Evolutionary conservation across 2,113 vertebrate genomes (phyloP), one percentile per base, ranked within the genome.

Genomic region (Spea bombifrons): DNA sequence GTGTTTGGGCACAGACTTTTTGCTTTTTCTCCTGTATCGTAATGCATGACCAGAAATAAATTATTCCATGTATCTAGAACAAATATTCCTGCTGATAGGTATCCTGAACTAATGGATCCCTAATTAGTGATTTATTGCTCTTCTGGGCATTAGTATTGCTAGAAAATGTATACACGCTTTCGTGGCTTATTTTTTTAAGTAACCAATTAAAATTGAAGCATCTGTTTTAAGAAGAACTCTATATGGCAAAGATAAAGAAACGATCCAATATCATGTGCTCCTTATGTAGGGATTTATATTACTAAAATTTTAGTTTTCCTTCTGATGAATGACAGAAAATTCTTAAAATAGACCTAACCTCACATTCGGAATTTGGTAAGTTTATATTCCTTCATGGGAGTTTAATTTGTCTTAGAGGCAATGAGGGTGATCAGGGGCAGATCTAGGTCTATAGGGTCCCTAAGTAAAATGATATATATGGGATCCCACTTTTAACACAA

Each of bases 191-290:
- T 9, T 59, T 13, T 59, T 59, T 59, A 13, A 59, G 15, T 59
- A 13, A 59, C 55, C 10, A 59, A 59, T 59, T 59, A 59, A 59
- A 8, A 59, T 59, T 59, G 10, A 59, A 59, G 1, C 55, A 9
- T 59, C 55, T 59, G 55, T 59, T 59, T 59, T 59, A 59, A 59
- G 15, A 59, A 59, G 55, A 59, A 59, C 55, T 59, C 55, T 59
- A 59, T 59, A 59, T 13, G 12, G 55, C 15, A 13, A 59, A 13
- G 12, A 8, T 13, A 59, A 8, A 59, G 4, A 59, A 59, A 12
- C n/a, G 55, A 59, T 13, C 55, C 10, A 13, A 13, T 7, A 53
- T 7, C 50, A 53, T 53, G 2, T 53, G 50, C 3, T 53, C 30
- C 30, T 30, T 30, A 30, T 30, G 30, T 30, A 30, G 30, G 2